phyloP scores from a whole-genome alignment of 1,140 invertebrate species.

The Samia ricini region DNA sequence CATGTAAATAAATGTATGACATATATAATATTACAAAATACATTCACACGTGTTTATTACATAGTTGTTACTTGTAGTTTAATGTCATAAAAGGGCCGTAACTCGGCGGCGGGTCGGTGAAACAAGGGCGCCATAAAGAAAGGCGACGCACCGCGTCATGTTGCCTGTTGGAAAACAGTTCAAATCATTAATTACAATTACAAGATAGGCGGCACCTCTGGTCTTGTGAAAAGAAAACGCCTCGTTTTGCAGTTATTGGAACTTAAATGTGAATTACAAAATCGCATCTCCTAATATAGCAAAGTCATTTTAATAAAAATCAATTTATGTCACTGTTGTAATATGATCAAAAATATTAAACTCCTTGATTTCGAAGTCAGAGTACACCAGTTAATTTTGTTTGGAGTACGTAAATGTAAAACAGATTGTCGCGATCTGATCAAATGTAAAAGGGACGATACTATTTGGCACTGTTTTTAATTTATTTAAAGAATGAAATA shows the following conservation, averaged over 20 bases:
- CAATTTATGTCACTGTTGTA: too few relatives aligned
- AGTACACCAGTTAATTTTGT: too few relatives aligned
- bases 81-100: not conserved
- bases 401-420: too few relatives aligned
- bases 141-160: not conserved
- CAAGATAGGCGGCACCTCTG: not conserved
- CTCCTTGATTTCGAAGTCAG: too few relatives aligned
- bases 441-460: too few relatives aligned
- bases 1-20: not conserved
- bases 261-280: not conserved
- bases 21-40: not conserved
- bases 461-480: too few relatives aligned
- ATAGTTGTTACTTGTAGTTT: not conserved
- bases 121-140: slow-evolving; percentile 1
- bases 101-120: not conserved
- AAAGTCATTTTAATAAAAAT: too few relatives aligned
- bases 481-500: too few relatives aligned
- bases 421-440: too few relatives aligned
- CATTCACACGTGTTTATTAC: not conserved
- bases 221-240: not conserved
- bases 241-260: not conserved
- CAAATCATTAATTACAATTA: not conserved
- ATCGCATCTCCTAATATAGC: too few relatives aligned
- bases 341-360: too few relatives aligned
- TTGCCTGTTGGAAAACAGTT: not conserved